Evolutionary conservation across 2,888 invertebrate species (phyloP), one percentile per base, ranked within the genome.

Genomic region (Sinhomidia bicolor): DNA sequence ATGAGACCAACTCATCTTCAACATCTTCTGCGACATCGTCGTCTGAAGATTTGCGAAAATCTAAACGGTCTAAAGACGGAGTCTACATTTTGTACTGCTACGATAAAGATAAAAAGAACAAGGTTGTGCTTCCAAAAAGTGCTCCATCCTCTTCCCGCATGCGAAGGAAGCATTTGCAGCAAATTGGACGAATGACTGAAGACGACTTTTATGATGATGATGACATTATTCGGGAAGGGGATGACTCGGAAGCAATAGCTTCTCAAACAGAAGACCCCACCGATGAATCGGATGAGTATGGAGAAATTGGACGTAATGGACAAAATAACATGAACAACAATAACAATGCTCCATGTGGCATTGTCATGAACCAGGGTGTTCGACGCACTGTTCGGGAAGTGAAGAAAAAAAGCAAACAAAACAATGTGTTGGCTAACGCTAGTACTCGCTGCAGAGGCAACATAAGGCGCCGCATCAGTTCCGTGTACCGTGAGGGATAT

Each of bases 21-120:
- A 17, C 86, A 12, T n/a, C n/a, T n/a, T 44, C 89, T 17, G 26
- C 86, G 9, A 41, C 79, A 1, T 23, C 83, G 7, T 84, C 87
- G 7, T 60, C 51, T 0, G 89, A 85, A 5, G 80, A 82, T n/a
- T 60, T 82, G 41, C 26, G 44, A 36, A 74, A 51, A 54, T 71
- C 60, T 62, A 89, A 81, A 57, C 74, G 76, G 26, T 4, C 81
- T 0, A 85, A 85, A n/a, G 91, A 91, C 57, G 91, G 91, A 1
- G 89, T 92, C 7, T 92, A 91, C 88, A 90, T 92, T 71, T 89
- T 92, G 9, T 92, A 92, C 82, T 92, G 90, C 79, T 83, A 88
- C 79, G 89, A 90, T 12, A 84, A 90, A 12, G 81, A 90, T 14
- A 85, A 90, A 20, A 89, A 85, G 51, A 78, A 83, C 17, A 89